Percentiles rank a stretch among this genome's conserved stretches.
Conservation (phyloP, 1,140 invertebrate genomes). For the Notospermus geniculatus region DNA sequence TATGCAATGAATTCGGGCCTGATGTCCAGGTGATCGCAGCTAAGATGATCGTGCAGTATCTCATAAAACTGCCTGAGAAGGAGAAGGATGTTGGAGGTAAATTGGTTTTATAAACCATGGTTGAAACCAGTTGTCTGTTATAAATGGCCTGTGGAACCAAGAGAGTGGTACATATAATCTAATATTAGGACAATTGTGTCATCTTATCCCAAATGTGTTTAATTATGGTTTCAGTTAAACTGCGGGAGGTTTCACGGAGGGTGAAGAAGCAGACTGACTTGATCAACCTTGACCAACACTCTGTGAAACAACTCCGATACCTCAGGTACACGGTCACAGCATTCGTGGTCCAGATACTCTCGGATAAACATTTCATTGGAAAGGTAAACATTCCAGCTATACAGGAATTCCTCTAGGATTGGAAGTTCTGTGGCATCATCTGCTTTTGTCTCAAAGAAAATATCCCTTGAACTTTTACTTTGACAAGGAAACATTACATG, state of each 20-base stretch:
- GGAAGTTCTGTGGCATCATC: too few species aligned
- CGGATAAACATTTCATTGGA: constrained; percentile 67
- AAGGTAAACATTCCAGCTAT: constrained; percentile 48
- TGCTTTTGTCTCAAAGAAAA: too few species aligned
- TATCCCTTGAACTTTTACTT: too few species aligned
- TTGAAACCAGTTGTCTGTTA: neutral
- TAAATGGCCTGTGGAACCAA: too few species aligned
- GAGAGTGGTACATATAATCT: too few species aligned
- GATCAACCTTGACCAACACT: constrained; percentile 67
- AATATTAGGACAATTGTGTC: too few species aligned
- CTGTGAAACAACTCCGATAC: constrained; percentile 73
- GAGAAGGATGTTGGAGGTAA: constrained; percentile 47
- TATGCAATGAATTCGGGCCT: constrained; percentile 64
- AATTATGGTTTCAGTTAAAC: neutral
- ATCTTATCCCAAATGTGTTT: neutral
- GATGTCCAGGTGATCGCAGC: constrained; percentile 65
- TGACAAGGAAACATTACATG: too few species aligned
- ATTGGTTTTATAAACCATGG: too few species aligned
- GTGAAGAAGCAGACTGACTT: constrained; percentile 50
- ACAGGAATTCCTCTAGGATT: too few species aligned
- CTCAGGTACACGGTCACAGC: constrained; percentile 76
- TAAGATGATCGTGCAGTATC: constrained; percentile 66
- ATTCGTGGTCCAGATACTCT: constrained; percentile 68
- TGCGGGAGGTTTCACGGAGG: neutral
- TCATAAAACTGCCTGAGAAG: constrained; percentile 67